Conservation (phyloP, 2,888 invertebrate genomes). For the Quadriops clusia region DNA sequence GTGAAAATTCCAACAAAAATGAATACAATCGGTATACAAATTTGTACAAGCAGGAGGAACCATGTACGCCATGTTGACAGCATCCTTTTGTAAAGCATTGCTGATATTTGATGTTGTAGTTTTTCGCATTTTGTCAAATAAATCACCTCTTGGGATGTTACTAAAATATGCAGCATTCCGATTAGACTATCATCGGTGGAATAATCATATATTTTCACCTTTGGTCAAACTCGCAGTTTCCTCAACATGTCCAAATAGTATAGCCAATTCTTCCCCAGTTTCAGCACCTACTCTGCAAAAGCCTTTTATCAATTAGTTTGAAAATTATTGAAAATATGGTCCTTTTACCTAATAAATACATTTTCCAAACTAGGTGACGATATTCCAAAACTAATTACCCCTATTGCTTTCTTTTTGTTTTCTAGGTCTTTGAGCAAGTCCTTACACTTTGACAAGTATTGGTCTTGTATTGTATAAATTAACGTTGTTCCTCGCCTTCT, state of each 20-base stretch:
- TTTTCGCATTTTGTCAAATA: background rate
- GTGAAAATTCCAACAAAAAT: slow-evolving; percentile 45
- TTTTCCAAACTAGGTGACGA: slow-evolving; percentile 80
- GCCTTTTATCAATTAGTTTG: too few relatives aligned
- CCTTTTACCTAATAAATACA: slow-evolving; percentile 69
- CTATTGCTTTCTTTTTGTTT: slow-evolving; percentile 42
- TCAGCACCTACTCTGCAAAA: slow-evolving; percentile 14
- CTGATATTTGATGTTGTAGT: slow-evolving; percentile 46
- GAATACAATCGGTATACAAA: slow-evolving; percentile 50
- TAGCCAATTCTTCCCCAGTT: slow-evolving; percentile 19
- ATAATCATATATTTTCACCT: too few relatives aligned
- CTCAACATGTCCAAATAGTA: too few relatives aligned
- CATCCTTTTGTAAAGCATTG: slow-evolving; percentile 55
- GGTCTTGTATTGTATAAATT: slow-evolving; percentile 54
- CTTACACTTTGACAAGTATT: slow-evolving; percentile 50
- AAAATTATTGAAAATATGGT: too few relatives aligned
- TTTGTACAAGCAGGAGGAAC: slow-evolving; percentile 32
- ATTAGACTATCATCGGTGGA: too few relatives aligned
- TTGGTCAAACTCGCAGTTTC: too few relatives aligned
- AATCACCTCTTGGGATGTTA: slow-evolving; percentile 11
- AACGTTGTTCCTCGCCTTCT: too few relatives aligned
- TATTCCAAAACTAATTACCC: slow-evolving; percentile 71
- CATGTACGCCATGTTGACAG: slow-evolving; percentile 34
- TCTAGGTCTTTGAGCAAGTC: slow-evolving; percentile 58
- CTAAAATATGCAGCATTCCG: too few relatives aligned